These are phyloP conservation scores for Eulithis testata DNA, from an alignment of 2,888 invertebrate species.

Conservation along the genomic window DNA sequence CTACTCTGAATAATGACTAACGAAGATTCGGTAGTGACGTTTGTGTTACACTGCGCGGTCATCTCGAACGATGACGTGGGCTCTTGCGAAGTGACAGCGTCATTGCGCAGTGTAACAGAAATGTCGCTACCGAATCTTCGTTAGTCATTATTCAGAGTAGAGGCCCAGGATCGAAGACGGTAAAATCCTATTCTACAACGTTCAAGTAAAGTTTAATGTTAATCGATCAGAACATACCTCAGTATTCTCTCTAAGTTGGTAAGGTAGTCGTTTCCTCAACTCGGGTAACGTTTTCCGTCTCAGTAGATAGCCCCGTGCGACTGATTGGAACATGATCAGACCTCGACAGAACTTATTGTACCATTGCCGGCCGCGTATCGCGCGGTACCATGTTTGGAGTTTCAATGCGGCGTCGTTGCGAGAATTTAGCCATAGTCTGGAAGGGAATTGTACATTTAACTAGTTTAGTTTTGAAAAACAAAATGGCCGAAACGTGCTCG, in stretches of 20 bases:
- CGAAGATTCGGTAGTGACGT: no score
- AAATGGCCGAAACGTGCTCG: no score
- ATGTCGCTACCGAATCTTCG: no score
- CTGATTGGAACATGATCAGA: slow-evolving; percentile 88
- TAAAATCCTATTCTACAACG: not conserved
- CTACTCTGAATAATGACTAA: no score
- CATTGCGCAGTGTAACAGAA: no score
- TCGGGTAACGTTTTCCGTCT: slow-evolving; percentile 80
- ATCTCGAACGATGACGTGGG: no score
- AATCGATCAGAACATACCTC: slow-evolving; percentile 45
- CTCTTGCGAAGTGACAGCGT: no score
- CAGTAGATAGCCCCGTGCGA: slow-evolving; percentile 87
- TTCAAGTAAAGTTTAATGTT: no score
- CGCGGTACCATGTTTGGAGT: slow-evolving; percentile 93
- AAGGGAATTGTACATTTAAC: slow-evolving; percentile 4
- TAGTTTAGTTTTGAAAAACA: no score
- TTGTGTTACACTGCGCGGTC: no score
- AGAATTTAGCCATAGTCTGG: slow-evolving; percentile 75
- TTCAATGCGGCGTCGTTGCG: slow-evolving; percentile 86
- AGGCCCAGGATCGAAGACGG: no score
- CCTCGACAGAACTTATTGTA: slow-evolving; percentile 86
- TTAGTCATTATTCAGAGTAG: no score
- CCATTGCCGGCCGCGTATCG: slow-evolving; percentile 87
- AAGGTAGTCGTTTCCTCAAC: slow-evolving; percentile 55
- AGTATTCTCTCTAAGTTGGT: slow-evolving; percentile 36